Conservation (phyloP, 37 sponge, comb jelly and placozoan species). For the Diacarnus erythraeanus region DNA sequence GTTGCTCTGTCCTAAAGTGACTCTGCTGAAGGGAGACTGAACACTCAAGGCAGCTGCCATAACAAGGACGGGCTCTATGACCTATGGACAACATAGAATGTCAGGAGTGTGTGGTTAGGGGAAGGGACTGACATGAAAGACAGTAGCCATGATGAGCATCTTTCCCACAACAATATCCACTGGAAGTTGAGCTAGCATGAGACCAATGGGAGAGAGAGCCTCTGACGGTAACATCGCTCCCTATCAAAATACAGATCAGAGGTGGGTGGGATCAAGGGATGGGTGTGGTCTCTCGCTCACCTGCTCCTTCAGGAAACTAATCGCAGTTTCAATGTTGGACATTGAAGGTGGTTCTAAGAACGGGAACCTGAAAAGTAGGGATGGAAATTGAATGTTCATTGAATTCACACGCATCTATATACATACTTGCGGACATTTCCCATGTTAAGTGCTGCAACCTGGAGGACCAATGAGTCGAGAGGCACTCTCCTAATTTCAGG, state of each 20-base stretch:
- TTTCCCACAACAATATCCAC: constrained; percentile 94
- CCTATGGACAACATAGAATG: constrained; percentile 27
- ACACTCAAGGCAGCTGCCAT: constrained; percentile 91
- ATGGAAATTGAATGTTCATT: not conserved
- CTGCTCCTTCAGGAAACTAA: constrained; percentile 78
- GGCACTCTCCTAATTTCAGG: constrained; percentile 93
- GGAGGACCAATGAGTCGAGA: constrained; percentile 88
- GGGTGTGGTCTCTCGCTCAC: constrained; percentile 10
- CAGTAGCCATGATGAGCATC: constrained; percentile 88
- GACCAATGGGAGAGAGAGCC: constrained; percentile 77
- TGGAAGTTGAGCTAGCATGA: constrained; percentile 88
- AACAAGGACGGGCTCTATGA: constrained; percentile 80
- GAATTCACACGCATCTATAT: not conserved
- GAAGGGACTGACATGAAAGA: constrained; percentile 68
- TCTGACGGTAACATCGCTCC: constrained; percentile 63
- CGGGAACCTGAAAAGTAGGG: constrained; percentile 54
- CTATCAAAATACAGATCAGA: constrained; percentile 29
- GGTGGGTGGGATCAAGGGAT: not conserved
- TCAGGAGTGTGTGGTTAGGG: not conserved
- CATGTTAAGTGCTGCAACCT: constrained; percentile 56
- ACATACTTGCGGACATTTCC: constrained; percentile 72
- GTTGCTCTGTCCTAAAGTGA: constrained; percentile 53
- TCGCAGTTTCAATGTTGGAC: constrained; percentile 63
- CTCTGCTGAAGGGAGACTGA: constrained; percentile 85
- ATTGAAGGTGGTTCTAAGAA: constrained; percentile 83